Percentiles rank a stretch among this genome's conserved stretches.
These are phyloP conservation scores for Apotomis turbidana DNA, from an alignment of 2,888 invertebrate genomes.

Conservation along the genomic window DNA sequence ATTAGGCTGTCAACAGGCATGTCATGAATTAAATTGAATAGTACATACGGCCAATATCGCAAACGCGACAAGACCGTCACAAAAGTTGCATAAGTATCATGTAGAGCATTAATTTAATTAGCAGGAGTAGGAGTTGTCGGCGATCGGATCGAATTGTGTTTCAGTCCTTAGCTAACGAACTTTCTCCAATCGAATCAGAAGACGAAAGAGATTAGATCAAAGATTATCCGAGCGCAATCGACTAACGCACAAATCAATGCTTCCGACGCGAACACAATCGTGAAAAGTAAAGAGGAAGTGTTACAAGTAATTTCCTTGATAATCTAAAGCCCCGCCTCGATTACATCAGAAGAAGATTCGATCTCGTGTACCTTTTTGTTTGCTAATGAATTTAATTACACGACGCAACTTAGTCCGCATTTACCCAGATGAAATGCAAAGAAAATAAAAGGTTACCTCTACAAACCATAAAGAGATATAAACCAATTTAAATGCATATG, in stretches of 20 bases:
- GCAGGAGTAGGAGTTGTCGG: constrained; percentile 17
- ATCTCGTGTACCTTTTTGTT: constrained; percentile 30
- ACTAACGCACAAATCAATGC: constrained; percentile 64
- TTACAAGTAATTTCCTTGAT: constrained; percentile 41
- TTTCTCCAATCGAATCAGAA: constrained; percentile 68
- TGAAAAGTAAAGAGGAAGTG: constrained; percentile 51
- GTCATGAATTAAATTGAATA: not conserved
- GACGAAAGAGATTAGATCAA: constrained; percentile 66
- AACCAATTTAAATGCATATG: not conserved
- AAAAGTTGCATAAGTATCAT: constrained; percentile 23
- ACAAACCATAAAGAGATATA: no score
- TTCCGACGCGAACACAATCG: constrained; percentile 67
- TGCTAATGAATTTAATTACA: constrained; percentile 20
- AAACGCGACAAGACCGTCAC: constrained; percentile 8
- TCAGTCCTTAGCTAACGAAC: constrained; percentile 55
- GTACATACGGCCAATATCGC: not conserved
- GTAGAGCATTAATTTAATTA: constrained; percentile 29
- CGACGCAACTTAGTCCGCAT: not conserved
- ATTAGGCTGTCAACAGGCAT: not conserved
- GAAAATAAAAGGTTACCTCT: not conserved
- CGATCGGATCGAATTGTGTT: constrained; percentile 23
- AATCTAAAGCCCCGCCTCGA: constrained; percentile 31
- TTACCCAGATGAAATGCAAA: not conserved
- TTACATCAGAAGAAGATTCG: constrained; percentile 38
- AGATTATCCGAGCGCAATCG: constrained; percentile 73